Evolutionary conservation across 2,797 vertebrate species (phyloP).

Genomic region (Eurystomus glaucurus): DNA sequence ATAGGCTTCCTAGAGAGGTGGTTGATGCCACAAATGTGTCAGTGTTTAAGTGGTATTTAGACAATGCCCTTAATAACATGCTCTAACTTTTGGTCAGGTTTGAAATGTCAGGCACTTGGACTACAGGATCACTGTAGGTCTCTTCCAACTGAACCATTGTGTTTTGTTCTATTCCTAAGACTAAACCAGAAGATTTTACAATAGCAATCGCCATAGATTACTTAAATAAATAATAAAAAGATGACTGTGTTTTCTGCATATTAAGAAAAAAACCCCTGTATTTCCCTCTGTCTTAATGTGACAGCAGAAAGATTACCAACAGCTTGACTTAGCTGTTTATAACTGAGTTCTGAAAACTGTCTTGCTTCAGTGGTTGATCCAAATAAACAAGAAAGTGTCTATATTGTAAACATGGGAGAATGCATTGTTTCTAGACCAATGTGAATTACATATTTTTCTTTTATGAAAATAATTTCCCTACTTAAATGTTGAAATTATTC

Average conservation of each 20-base stretch:
- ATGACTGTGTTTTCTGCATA: not conserved
- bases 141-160: not conserved
- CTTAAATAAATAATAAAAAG: constrained; percentile 9
- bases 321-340: not conserved
- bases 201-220: not conserved
- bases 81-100: not conserved
- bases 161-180: not conserved
- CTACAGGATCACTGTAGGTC: accelerated
- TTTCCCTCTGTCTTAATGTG: not conserved
- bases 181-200: not conserved
- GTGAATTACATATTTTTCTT: not conserved
- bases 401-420: not conserved
- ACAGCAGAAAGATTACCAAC: not conserved
- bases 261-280: not conserved
- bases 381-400: not conserved
- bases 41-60: not conserved
- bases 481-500: constrained; percentile 35
- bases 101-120: not conserved
- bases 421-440: not conserved
- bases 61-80: not conserved
- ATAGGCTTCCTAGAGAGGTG: not conserved
- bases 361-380: not conserved
- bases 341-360: constrained; percentile 29
- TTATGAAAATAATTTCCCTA: not conserved
- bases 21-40: not conserved